phyloP scores from a whole-genome alignment of 2,888 invertebrate species.

The Archips xylosteana region DNA sequence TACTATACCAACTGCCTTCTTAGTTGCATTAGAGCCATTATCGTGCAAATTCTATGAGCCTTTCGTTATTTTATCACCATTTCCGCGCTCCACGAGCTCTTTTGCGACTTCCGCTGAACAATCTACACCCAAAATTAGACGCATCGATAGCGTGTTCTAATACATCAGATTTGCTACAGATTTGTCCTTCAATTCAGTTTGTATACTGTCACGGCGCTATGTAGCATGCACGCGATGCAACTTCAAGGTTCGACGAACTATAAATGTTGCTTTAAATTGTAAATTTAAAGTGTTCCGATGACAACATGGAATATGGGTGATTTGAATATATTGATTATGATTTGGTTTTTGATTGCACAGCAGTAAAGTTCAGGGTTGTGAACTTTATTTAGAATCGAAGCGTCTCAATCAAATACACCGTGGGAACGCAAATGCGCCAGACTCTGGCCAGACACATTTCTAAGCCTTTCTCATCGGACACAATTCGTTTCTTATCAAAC shows the following conservation, averaged over 20 bases:
- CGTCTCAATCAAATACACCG: background rate
- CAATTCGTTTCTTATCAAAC: too few species aligned
- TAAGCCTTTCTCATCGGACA: too few species aligned
- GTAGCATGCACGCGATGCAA: constrained; percentile 59
- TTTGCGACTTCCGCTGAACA: background rate
- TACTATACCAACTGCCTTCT: too few species aligned
- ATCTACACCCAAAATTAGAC: constrained; percentile 13
- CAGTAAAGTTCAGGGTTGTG: background rate
- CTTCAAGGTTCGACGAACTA: constrained; percentile 56
- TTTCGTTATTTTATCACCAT: background rate
- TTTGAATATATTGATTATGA: constrained; percentile 1
- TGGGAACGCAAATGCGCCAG: too few species aligned
- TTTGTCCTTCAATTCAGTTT: constrained; percentile 51
- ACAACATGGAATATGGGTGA: background rate
- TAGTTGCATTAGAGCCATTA: too few species aligned
- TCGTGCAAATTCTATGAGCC: background rate
- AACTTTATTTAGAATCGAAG: background rate
- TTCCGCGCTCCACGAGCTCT: background rate
- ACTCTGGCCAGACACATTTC: too few species aligned
- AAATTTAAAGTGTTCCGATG: constrained; percentile 4
- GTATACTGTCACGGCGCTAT: constrained; percentile 44
- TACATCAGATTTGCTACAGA: constrained; percentile 46
- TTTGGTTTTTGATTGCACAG: background rate
- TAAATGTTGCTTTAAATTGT: constrained; percentile 3
- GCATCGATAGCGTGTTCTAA: constrained; percentile 56